Evolutionary conservation across 2,797 vertebrate species (phyloP).

Genomic region (Siniperca undulata): DNA sequence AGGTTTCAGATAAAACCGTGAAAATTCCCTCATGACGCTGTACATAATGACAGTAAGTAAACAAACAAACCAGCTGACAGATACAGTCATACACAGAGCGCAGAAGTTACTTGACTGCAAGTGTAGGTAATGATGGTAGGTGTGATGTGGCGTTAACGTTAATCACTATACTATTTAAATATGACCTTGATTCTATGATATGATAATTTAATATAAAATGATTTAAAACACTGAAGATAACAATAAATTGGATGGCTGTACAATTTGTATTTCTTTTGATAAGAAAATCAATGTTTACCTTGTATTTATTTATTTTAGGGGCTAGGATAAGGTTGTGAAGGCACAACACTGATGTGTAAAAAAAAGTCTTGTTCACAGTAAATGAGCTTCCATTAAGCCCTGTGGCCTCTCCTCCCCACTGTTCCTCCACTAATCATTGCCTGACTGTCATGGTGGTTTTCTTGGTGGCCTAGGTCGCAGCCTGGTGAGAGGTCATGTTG

Average conservation of each 20-base stretch:
- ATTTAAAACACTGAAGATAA: neutral
- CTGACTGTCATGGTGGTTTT: slow-evolving; percentile 65
- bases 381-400: slow-evolving; percentile 61
- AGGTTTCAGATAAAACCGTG: slow-evolving; percentile 19
- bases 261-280: neutral
- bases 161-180: neutral
- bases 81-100: neutral
- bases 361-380: slow-evolving; percentile 55
- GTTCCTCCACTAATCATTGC: slow-evolving; percentile 69
- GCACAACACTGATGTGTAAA: slow-evolving; percentile 45
- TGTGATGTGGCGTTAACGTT: neutral
- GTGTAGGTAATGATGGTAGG: neutral
- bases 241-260: neutral
- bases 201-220: neutral
- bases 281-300: neutral
- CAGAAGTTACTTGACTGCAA: neutral
- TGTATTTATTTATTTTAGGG: neutral
- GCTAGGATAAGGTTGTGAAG: slow-evolving; percentile 27
- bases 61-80: neutral
- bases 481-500: slow-evolving; percentile 80
- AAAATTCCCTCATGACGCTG: neutral
- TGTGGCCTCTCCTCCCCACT: slow-evolving; percentile 54
- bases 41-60: slow-evolving; percentile 19
- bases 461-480: slow-evolving; percentile 52
- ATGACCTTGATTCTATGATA: neutral